These are phyloP conservation scores for Zosterops pallidus DNA, from an alignment of 2,113 vertebrate species.

Conservation along the genomic window DNA sequence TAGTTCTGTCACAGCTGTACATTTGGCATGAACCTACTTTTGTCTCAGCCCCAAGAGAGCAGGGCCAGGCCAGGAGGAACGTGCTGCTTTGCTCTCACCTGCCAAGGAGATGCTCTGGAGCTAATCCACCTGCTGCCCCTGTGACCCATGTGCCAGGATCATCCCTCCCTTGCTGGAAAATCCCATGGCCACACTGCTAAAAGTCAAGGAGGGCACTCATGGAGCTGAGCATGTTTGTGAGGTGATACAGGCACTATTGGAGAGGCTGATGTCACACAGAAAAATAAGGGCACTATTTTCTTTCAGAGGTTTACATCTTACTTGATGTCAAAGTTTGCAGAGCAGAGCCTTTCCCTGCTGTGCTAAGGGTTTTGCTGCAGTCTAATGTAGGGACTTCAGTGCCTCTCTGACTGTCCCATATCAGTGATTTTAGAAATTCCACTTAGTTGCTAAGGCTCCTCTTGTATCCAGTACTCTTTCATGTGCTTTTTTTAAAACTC, in stretches of 20 bases:
- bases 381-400: neutral
- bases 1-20: neutral
- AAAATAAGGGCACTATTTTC: neutral
- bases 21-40: neutral
- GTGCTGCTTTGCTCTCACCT: neutral
- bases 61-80: neutral
- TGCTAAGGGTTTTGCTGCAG: neutral
- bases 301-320: neutral
- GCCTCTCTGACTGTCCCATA: neutral
- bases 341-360: neutral
- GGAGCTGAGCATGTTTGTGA: neutral
- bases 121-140: neutral
- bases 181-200: neutral
- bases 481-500: neutral
- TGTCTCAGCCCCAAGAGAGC: neutral
- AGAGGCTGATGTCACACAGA: neutral
- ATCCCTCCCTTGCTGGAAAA: neutral
- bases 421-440: neutral
- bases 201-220: rapidly evolving
- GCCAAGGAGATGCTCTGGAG: neutral
- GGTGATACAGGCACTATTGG: neutral
- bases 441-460: neutral
- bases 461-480: neutral
- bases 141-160: rapidly evolving
- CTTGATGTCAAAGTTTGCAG: neutral